These are phyloP conservation scores for Drosophila mayaguana DNA, from an alignment of 2,888 invertebrate species.

Conservation along the genomic window DNA sequence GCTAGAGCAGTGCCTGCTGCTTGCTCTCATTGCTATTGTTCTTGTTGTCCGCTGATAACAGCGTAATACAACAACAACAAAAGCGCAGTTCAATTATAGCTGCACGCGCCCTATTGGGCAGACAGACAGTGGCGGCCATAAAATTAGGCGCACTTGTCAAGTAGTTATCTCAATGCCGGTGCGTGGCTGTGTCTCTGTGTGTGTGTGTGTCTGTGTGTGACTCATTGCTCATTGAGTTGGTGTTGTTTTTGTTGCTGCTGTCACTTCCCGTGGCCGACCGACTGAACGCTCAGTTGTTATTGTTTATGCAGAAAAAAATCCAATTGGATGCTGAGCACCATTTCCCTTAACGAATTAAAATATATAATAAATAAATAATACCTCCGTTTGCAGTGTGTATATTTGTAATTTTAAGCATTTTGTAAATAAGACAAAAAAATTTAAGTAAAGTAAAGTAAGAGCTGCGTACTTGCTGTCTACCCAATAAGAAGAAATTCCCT, in stretches of 20 bases:
- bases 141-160: conserved; percentile 48
- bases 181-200: conserved; percentile 22
- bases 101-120: conserved; percentile 63
- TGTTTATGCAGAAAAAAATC: conserved; percentile 57
- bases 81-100: conserved; percentile 48
- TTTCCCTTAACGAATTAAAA: conserved; percentile 19
- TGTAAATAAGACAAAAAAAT: conserved; percentile 47
- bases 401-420: conserved; percentile 57
- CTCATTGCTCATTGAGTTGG: conserved; percentile 43
- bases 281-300: conserved; percentile 52
- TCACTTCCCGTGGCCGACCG: conserved; percentile 56
- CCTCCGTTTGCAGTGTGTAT: conserved; percentile 44
- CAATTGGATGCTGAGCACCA: conserved; percentile 52
- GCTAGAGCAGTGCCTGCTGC: conserved; percentile 37
- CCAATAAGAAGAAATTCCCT: conserved; percentile 12
- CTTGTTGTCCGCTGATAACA: conserved; percentile 36
- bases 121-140: conserved; percentile 61
- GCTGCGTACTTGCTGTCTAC: conserved; percentile 28
- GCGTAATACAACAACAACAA: conserved; percentile 43
- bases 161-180: conserved; percentile 56
- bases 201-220: conserved; percentile 10
- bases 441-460: conserved; percentile 25
- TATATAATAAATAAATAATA: conserved; percentile 10
- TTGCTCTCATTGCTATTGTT: conserved; percentile 3
- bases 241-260: conserved; percentile 44